Base-by-base conservation (phyloP, 2,888 invertebrate species). In the Marasmarcha lunaedactyla region DNA sequence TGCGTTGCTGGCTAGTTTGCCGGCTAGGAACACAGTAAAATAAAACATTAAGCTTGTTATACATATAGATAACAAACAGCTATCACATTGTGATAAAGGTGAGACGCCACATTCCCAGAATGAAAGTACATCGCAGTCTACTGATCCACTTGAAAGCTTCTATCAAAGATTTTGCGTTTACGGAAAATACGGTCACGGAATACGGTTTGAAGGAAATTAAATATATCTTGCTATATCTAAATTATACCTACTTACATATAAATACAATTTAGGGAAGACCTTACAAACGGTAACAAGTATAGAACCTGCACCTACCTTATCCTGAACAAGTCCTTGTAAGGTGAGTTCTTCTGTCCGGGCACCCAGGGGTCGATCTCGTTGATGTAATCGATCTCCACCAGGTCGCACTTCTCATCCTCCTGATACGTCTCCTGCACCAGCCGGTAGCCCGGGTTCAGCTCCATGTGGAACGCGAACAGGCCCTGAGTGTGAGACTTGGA, bases 391-490 rank as follows among this genome's bases (percentile, higher is more conserved):
- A 88, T 85, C 48, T 87, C 87, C 26, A 85, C 84, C 36, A 88
- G 59, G 25, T 86, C 87, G 41, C 88, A 88, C 46, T 88, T 88
- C 54, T 88, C 88, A 2, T 84, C 77, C 45, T 88, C 88, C 9
- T 69, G 71, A 49, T 78, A 88, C 0, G 86, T 87, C 48, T 86
- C 85, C 48, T 86, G 85, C 39, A 88, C 84, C 11, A 87, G 58
- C 20, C 86, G 72, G 55, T 87, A 88, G 0, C 85, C 84, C 1
- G 85, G 72, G 38, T 86, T 84, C 26, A 72, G 47, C 49, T 88
- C 88, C 59, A 85, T 85, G 62, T 88, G 84, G 47, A 87, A 86
- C 1, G 86, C 86, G 47, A 86, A 87, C 0, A 86, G 55, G 25
- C 85, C 86, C 66, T 85, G 49, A 0, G 43, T 44, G 40, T n/a